Base-by-base conservation (phyloP, 2,113 vertebrate genomes). In the Spermophilus dauricus region DNA sequence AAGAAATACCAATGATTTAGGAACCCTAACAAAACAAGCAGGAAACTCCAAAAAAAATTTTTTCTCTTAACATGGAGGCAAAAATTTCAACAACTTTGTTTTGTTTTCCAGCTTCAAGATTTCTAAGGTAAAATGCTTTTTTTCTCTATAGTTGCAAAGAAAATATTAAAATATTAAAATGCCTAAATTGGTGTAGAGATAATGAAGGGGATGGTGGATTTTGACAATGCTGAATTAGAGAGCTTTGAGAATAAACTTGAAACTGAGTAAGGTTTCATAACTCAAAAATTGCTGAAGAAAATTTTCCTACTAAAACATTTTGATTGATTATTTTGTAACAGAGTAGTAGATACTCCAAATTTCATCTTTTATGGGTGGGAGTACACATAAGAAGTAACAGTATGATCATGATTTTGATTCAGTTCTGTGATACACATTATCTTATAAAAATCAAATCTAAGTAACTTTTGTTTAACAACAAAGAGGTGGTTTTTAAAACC, bases 231-330 rank as follows among this genome's bases (percentile, higher is more conserved):
- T 58, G n/a, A 48, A 20, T 94, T 83, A 70, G 87, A 83, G 14
- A 58, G 42, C 37, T 81, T 90, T 45, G 34, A n/a, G 82, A 84
- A 76, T 48, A 73, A 93, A 91, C 93, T 83, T 80, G 10, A 63
- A 85, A 80, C n/a, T 56, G n/a, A 84, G 16, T 87, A 73, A 37
- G 45, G 77, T 53, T 88, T 94, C 9, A 37, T 9, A 51, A 28
- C 34, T 67, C 81, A 86, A 84, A 85, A 75, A 70, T 51, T 56
- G 32, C 39, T 72, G 24, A 45, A 65, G 58, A 78, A 51, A 85
- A 26, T 56, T 93, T 80, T 87, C 26, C 51, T 39, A 45, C 32
- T 85, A 65, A 80, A 95, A 75, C 39, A 9, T 80, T 69, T n/a
- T 58, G 26, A 67, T 7, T n/a, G 18, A 37, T 12, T 73, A 13